phyloP scores from a whole-genome alignment of 2,888 invertebrate species.

The Thymelicus acteon region DNA sequence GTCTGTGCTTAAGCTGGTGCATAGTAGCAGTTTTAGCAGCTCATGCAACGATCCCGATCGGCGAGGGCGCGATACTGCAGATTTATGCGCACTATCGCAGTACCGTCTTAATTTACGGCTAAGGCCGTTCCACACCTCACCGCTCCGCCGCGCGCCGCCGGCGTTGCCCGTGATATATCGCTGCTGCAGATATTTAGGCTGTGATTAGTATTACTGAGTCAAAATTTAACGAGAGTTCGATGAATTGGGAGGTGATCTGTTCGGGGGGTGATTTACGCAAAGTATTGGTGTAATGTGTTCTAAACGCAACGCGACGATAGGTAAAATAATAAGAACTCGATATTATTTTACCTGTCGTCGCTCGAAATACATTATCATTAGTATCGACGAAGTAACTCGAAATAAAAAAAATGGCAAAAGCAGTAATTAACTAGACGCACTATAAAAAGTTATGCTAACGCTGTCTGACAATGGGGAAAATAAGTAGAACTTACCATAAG shows the following conservation, averaged over 20 bases:
- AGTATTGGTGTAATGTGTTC: too few relatives aligned
- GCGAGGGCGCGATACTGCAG: constrained; percentile 50
- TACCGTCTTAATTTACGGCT: constrained; percentile 54
- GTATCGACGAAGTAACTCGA: too few relatives aligned
- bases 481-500: too few relatives aligned
- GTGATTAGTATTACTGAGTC: constrained; percentile 14
- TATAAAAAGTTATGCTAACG: too few relatives aligned
- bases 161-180: constrained; percentile 34
- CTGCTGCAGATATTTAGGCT: constrained; percentile 23
- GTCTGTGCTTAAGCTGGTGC: constrained; percentile 49
- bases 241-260: background rate
- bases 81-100: constrained; percentile 52
- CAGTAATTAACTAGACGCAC: too few relatives aligned
- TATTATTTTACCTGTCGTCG: too few relatives aligned
- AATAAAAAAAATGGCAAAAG: too few relatives aligned
- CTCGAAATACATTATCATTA: too few relatives aligned
- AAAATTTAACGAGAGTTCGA: constrained; percentile 5
- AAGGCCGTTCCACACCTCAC: constrained; percentile 42
- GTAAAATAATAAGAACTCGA: too few relatives aligned
- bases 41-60: constrained; percentile 46
- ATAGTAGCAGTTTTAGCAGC: constrained; percentile 51
- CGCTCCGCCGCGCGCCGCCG: constrained; percentile 31
- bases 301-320: too few relatives aligned
- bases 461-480: too few relatives aligned
- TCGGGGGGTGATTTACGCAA: too few relatives aligned